These are phyloP conservation scores for Eupeodes corollae DNA, from an alignment of 1,140 invertebrate genomes.

Conservation along the genomic window DNA sequence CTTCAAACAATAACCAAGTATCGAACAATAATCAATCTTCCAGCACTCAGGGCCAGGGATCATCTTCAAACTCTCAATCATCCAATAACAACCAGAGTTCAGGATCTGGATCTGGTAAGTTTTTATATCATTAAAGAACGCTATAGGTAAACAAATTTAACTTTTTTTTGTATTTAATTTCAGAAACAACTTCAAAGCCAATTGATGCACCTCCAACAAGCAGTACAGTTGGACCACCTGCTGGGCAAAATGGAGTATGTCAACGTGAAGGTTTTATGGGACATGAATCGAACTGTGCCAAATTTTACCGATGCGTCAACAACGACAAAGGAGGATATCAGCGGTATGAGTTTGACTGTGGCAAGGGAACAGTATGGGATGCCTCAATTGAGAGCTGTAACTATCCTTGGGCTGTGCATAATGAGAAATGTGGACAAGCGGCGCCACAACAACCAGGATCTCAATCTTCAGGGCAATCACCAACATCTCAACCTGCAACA, in stretches of 20 bases:
- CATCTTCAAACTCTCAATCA: slow-evolving; percentile 7
- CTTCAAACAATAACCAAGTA: slow-evolving; percentile 9
- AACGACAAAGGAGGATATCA: slow-evolving; percentile 43
- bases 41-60: slow-evolving; percentile 2
- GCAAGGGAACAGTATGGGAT: slow-evolving; percentile 54
- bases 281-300: slow-evolving; percentile 48
- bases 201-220: background rate
- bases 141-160: too few species aligned
- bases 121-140: too few species aligned
- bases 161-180: background rate
- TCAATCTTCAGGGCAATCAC: background rate
- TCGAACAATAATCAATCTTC: slow-evolving; percentile 13
- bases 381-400: slow-evolving; percentile 47
- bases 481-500: slow-evolving; percentile 16
- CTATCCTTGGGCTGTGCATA: slow-evolving; percentile 43
- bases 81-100: slow-evolving; percentile 14
- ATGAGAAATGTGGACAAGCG: slow-evolving; percentile 22
- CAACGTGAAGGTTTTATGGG: slow-evolving; percentile 46
- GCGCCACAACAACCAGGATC: background rate
- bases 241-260: slow-evolving; percentile 17
- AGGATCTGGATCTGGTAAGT: slow-evolving; percentile 7
- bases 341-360: slow-evolving; percentile 52
- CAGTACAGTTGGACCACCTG: background rate
- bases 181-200: background rate
- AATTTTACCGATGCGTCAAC: slow-evolving; percentile 56